Conservation (phyloP, 1,140 invertebrate genomes). For the Pseudomyrmex sp. region DNA sequence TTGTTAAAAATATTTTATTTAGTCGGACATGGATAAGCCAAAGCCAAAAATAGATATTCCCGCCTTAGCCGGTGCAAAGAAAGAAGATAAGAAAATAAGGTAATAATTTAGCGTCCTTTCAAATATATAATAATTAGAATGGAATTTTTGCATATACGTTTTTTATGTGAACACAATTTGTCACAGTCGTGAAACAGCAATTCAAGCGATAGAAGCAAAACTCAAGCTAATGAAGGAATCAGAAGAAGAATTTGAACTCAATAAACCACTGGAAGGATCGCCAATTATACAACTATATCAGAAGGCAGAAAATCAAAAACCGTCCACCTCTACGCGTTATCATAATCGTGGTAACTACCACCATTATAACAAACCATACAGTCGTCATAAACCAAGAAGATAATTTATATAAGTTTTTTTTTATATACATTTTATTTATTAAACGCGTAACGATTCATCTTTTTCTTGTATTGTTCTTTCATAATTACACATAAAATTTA, state of each 20-base stretch:
- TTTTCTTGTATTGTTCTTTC: constrained; percentile 42
- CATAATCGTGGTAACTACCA: constrained; percentile 75
- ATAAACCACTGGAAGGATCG: constrained; percentile 88
- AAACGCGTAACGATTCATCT: constrained; percentile 43
- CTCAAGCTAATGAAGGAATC: constrained; percentile 91
- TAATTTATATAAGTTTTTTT: constrained; percentile 73
- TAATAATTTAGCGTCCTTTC: constrained; percentile 54
- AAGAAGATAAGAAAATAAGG: constrained; percentile 87
- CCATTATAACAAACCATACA: constrained; percentile 82
- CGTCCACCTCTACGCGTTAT: constrained; percentile 81
- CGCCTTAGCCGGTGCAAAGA: constrained; percentile 90
- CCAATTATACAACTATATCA: constrained; percentile 89
- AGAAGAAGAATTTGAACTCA: constrained; percentile 90
- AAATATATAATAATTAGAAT: background rate
- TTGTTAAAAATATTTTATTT: constrained; percentile 66
- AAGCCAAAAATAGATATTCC: constrained; percentile 91
- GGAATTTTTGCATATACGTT: background rate
- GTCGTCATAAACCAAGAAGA: constrained; percentile 82
- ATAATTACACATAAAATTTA: constrained; percentile 59
- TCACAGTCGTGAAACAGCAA: constrained; percentile 90
- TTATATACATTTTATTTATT: constrained; percentile 36
- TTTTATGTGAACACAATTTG: background rate
- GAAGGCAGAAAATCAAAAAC: constrained; percentile 83
- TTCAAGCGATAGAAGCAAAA: constrained; percentile 95
- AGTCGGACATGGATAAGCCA: constrained; percentile 91